Evolutionary conservation across 2,888 invertebrate species (phyloP).

Genomic region (Kryphioiulus occultus): DNA sequence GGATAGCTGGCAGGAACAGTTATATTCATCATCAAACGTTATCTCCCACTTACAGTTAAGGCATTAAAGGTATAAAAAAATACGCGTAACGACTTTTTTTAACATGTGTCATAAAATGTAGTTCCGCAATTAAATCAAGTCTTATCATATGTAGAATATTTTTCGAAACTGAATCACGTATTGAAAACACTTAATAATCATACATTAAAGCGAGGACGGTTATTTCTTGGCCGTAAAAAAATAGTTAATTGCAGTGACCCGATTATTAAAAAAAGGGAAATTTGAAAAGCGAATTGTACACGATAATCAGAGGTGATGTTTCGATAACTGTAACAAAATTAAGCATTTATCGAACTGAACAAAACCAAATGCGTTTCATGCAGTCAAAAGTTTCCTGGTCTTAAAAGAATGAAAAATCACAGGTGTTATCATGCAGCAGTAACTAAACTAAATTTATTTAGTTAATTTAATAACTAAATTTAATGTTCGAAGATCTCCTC

Average conservation of each 20-base stretch:
- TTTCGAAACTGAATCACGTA: slow-evolving; percentile 14
- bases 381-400: no score
- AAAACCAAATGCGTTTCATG: no score
- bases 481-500: no score
- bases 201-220: neutral
- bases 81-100: neutral
- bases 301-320: neutral
- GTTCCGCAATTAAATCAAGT: slow-evolving; percentile 19
- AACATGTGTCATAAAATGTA: slow-evolving; percentile 16
- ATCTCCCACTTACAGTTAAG: neutral
- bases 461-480: no score
- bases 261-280: neutral
- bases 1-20: no score
- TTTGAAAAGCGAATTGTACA: neutral
- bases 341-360: neutral
- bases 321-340: neutral
- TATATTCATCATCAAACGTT: neutral
- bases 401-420: no score
- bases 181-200: neutral
- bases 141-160: neutral
- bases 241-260: neutral
- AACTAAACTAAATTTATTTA: no score
- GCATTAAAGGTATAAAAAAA: neutral
- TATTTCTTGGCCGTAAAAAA: neutral
- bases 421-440: no score